Conservation (phyloP, 2,888 invertebrate genomes). For the Drosophila incognita region DNA sequence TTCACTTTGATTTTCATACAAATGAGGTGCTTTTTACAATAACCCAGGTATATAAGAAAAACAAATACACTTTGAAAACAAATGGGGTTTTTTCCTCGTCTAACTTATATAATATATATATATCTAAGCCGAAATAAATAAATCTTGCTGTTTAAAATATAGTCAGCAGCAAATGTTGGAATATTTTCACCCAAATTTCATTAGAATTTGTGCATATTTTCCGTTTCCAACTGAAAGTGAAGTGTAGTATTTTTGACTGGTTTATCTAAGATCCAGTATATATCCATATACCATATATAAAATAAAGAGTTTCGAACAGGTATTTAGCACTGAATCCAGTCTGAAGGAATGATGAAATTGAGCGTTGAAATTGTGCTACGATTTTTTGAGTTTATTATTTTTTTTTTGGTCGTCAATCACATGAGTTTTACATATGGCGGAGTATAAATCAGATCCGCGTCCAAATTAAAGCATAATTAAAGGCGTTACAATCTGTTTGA, state of each 20-base stretch:
- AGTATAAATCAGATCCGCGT: slow-evolving; percentile 68
- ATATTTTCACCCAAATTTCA: neutral
- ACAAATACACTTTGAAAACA: neutral
- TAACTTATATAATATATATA: neutral
- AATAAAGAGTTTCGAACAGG: neutral
- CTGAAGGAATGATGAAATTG: slow-evolving; percentile 27
- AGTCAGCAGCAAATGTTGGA: neutral
- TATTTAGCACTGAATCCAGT: neutral
- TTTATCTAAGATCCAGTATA: neutral
- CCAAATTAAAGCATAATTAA: slow-evolving; percentile 77
- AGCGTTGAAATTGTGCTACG: slow-evolving; percentile 5
- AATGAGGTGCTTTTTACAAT: neutral
- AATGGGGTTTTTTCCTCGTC: neutral
- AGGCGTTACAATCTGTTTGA: slow-evolving; percentile 73
- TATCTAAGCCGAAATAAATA: neutral
- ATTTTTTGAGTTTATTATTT: slow-evolving; percentile 1
- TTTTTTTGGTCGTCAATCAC: slow-evolving; percentile 19
- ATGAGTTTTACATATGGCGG: slow-evolving; percentile 37
- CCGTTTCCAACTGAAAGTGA: neutral
- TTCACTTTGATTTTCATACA: neutral
- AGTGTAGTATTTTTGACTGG: neutral
- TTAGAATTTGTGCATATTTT: neutral
- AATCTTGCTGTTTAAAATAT: neutral
- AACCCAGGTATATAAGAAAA: neutral
- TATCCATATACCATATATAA: neutral